Conservation (phyloP, 2,797 vertebrate species). For the Aeoliscus strigatus region DNA sequence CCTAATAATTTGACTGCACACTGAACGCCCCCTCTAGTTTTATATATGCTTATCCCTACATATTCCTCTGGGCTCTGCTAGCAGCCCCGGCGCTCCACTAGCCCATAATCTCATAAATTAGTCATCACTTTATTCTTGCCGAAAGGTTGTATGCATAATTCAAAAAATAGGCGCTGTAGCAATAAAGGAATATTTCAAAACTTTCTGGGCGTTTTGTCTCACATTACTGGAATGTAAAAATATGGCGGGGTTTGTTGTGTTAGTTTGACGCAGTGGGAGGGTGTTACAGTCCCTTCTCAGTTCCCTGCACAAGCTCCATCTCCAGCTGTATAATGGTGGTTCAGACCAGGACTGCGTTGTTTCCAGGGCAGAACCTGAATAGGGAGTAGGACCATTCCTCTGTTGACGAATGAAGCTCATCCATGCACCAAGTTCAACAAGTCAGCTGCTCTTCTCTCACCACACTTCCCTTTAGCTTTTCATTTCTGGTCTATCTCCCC, state of each 20-base stretch:
- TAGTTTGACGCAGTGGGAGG: slow-evolving; percentile 24
- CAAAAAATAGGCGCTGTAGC: slow-evolving; percentile 19
- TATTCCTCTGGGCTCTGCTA: slow-evolving; percentile 2
- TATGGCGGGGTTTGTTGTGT: slow-evolving; percentile 26
- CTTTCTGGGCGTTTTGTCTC: slow-evolving; percentile 21
- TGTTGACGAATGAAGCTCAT: slow-evolving; percentile 55
- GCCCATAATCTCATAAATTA: slow-evolving; percentile 27
- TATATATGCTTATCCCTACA: slow-evolving; percentile 1
- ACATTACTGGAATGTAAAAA: slow-evolving; percentile 26
- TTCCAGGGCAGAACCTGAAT: slow-evolving; percentile 42
- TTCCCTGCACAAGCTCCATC: slow-evolving; percentile 4
- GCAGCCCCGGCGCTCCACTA: not conserved
- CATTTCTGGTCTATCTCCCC: slow-evolving; percentile 6
- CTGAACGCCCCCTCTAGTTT: not conserved
- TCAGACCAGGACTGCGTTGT: slow-evolving; percentile 25
- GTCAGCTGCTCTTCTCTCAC: slow-evolving; percentile 32
- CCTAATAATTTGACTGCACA: not conserved
- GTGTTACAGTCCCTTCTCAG: slow-evolving; percentile 10
- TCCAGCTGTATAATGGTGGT: slow-evolving; percentile 25
- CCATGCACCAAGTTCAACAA: slow-evolving; percentile 66
- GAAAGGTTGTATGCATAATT: slow-evolving; percentile 39
- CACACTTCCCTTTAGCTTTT: slow-evolving; percentile 17
- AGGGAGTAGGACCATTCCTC: slow-evolving; percentile 20
- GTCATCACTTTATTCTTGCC: slow-evolving; percentile 16
- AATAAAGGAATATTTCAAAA: slow-evolving; percentile 16